Evolutionary conservation across 1,140 invertebrate species (phyloP), one percentile per base, ranked within the genome.

Genomic region (Drosophila orosa): DNA sequence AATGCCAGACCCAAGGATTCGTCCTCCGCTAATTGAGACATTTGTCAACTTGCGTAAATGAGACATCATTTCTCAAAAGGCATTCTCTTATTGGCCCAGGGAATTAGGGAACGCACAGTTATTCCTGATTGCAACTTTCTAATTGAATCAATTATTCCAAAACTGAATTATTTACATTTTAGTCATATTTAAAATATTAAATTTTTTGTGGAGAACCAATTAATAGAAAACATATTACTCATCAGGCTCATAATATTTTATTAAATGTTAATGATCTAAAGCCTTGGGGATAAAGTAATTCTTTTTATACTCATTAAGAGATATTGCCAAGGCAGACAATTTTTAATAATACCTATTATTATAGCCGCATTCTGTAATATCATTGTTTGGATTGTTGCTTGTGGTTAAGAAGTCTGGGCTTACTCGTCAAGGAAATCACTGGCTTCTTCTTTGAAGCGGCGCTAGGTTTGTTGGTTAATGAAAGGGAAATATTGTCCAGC

Each of bases 11-110:
- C 22, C 57, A 24, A 47, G 40, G 40, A 71, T 39, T 69, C 33
- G 52, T 71, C 27, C 80, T 57, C 19, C 68, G 74, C 81, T 85
- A 85, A 85, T 85, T 85, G 81, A 85, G 81, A 74, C 81, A 85
- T 85, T 85, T 85, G 81, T 85, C 81, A 85, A 74, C 40, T 79
- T 37, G 58, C 77, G 56, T 50, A 85, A 85, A 85, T 68, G 73
- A 78, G 73, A 24, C 45, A 40, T 44, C 56, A 85, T 85, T 85
- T 80, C 60, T 85, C 73, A 85, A 73, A 71, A 61, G 42, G 76
- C 52, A 56, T 31, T 24, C 35, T 37, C 39, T 35, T 44, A 33
- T 42, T 57, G 50, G 31, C 37, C 44, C 24, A 17, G 55, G 52
- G 55, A 50, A 50, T 59, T 29, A 42, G 27, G 35, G 15, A 29